Conservation (phyloP, 2,888 invertebrate genomes). For the Lottia scabra region DNA sequence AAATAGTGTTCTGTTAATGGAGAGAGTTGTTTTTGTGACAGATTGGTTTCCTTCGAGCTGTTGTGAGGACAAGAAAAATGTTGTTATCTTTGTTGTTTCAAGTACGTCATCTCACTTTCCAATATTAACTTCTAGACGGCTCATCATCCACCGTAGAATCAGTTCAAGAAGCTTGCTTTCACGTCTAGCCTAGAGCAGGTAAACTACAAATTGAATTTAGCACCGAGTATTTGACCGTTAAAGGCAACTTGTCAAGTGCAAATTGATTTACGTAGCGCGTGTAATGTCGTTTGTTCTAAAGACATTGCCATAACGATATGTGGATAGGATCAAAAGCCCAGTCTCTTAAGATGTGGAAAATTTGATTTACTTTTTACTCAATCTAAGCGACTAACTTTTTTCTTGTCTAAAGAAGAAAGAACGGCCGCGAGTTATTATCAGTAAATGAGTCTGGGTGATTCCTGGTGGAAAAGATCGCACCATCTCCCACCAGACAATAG, state of each 20-base stretch:
- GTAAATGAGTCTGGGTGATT: background rate
- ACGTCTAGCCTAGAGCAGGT: conserved; percentile 19
- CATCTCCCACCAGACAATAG: background rate
- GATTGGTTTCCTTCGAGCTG: background rate
- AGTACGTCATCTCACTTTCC: conserved; percentile 4
- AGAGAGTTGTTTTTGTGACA: background rate
- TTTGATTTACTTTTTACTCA: conserved; percentile 23
- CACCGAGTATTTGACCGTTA: conserved; percentile 20
- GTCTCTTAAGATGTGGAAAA: conserved; percentile 17
- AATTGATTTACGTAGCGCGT: conserved; percentile 18
- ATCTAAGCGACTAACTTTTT: conserved; percentile 23
- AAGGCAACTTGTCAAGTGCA: conserved; percentile 22
- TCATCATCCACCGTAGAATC: background rate
- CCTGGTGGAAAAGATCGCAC: background rate
- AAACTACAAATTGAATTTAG: conserved; percentile 22
- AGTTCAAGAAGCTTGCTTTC: conserved; percentile 20
- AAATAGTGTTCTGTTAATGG: background rate
- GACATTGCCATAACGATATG: conserved; percentile 8
- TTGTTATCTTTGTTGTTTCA: conserved; percentile 1
- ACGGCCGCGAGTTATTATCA: background rate
- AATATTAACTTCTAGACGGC: conserved; percentile 16
- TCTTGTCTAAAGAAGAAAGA: background rate
- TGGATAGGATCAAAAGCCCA: conserved; percentile 16
- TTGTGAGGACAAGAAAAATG: background rate
- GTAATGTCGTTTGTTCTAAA: conserved; percentile 22